Conservation (phyloP, 37 sponge, comb jelly and placozoan species). For the Mnemiopsis leidyi region DNA sequence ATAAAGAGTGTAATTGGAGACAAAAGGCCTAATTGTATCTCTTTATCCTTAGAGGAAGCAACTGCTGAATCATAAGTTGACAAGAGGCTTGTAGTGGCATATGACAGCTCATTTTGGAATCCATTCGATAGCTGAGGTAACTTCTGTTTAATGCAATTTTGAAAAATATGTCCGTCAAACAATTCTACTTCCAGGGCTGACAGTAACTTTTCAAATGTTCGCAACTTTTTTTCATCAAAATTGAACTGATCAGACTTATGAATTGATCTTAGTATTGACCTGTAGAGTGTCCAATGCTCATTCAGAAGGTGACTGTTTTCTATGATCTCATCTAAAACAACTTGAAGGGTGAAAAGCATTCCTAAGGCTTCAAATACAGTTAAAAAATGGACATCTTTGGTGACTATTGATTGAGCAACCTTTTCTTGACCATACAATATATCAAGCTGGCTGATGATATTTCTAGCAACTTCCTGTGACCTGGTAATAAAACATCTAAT, state of each 20-base stretch:
- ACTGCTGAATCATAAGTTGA: conserved; percentile 18
- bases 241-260: conserved; percentile 78
- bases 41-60: conserved; percentile 4
- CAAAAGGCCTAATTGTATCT: neutral
- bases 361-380: conserved; percentile 89
- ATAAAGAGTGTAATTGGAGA: conserved; percentile 69
- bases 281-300: conserved; percentile 90
- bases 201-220: conserved; percentile 86
- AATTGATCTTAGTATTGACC: conserved; percentile 36
- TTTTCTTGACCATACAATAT: conserved; percentile 64
- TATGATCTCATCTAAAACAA: conserved; percentile 89
- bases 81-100: conserved; percentile 20
- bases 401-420: conserved; percentile 53
- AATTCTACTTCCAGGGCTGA: conserved; percentile 85
- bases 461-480: conserved; percentile 75
- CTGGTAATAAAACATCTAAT: conserved; percentile 81
- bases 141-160: conserved; percentile 66
- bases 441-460: conserved; percentile 76
- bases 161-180: conserved; percentile 86
- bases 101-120: neutral
- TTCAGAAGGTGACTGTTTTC: conserved; percentile 66
- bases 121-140: neutral
- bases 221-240: conserved; percentile 75
- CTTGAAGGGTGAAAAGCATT: conserved; percentile 77
- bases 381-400: conserved; percentile 68